Evolutionary conservation across 2,888 invertebrate genomes (phyloP).

Genomic region (Tetropium fuscum): DNA sequence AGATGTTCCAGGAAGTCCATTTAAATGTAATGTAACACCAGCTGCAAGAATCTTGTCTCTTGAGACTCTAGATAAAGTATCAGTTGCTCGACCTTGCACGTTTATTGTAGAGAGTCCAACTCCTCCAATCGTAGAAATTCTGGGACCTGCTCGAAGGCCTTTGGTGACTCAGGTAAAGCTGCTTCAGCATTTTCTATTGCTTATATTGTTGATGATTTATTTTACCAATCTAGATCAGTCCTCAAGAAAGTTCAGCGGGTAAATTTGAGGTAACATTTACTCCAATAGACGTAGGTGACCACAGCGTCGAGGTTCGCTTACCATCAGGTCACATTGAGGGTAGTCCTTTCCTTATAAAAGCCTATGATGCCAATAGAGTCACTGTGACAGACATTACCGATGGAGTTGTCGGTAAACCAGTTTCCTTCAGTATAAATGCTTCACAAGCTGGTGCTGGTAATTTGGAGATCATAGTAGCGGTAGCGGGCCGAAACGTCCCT

Average conservation of each 20-base stretch:
- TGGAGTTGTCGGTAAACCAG: conserved; percentile 91
- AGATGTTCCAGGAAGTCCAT: conserved; percentile 93
- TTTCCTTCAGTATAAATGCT: conserved; percentile 92
- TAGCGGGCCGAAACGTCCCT: conserved; percentile 95
- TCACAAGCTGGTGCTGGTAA: conserved; percentile 92
- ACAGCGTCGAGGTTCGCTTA: conserved; percentile 84
- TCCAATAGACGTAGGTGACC: conserved; percentile 92
- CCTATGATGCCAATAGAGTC: conserved; percentile 96
- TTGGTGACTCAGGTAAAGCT: conserved; percentile 77
- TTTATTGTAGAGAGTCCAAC: conserved; percentile 91
- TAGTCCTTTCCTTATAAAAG: conserved; percentile 95
- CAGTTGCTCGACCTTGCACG: conserved; percentile 85
- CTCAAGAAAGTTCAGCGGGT: conserved; percentile 64
- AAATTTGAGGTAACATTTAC: conserved; percentile 73
- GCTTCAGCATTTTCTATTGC: too few relatives aligned
- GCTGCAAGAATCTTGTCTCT: conserved; percentile 87
- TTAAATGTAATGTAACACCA: conserved; percentile 82
- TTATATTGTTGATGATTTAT: too few relatives aligned
- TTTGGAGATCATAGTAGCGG: conserved; percentile 97
- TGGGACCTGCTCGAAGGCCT: conserved; percentile 79
- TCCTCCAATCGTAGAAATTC: conserved; percentile 83
- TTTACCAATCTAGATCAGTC: conserved; percentile 42
- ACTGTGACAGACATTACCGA: conserved; percentile 93
- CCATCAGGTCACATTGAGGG: conserved; percentile 89
- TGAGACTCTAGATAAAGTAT: conserved; percentile 89